Base-by-base conservation (phyloP, 1,140 invertebrate genomes). In the Octopus bimaculoides region DNA sequence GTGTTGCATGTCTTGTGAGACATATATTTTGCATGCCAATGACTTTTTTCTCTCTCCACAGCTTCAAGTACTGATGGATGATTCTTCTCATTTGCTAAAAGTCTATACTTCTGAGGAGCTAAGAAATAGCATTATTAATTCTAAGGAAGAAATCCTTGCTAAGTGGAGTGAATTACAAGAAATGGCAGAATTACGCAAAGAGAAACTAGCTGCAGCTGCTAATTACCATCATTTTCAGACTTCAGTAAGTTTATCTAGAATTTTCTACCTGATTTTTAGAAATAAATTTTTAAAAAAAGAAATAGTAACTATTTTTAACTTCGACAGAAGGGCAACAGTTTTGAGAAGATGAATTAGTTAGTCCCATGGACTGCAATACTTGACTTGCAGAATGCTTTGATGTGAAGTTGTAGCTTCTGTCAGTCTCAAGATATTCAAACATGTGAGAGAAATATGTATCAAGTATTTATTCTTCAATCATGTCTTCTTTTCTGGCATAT, bases 81-180 rank as follows among this genome's bases (percentile, higher is more conserved):
- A 99, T 87, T 96, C 96, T 0, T 93, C 93, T 0, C 92, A 95
- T 79, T 92, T 99, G 55, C 95, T 97, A 89, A 92, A 93, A 7
- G 91, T 95, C 9, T 99, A 99, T 91, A 14, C 66, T n/a, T 97
- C 97, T 0, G 96, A 96, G 1, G 95, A 94, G 54, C 99, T 99
- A 91, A 96, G 96, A 0, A 92, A 94, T 75, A 95, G 97, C 81
- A 97, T 98, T 82, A 93, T 93, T 41, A 92, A 96, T 85, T 94
- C 98, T 85, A 94, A 95, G 89, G 92, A 93, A 41, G 93, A 95
- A 14, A 94, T 99, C 0, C 91, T 96, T 0, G 92, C 94, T 5
- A 95, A 95, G 80, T 99, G 97, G 97, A 93, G 94, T 75, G 92
- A 94, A 73, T 90, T 99, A 12, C 95, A 97, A 85, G 93, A 96